phyloP scores from a whole-genome alignment of 2,888 invertebrate species.

The Heliconius aoede region DNA sequence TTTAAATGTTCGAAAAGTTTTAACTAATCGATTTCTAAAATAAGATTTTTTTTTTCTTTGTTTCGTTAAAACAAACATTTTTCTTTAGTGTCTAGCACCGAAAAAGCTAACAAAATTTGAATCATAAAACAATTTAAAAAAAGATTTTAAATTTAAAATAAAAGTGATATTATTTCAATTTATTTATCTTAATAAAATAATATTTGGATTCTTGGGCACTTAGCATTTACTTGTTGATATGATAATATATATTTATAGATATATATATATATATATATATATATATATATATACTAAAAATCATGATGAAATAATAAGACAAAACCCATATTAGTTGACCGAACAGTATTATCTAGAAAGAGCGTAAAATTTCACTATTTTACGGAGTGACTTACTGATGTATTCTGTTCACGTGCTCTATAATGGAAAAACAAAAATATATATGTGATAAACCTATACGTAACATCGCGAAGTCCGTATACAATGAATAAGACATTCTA shows the following conservation, averaged over 20 bases:
- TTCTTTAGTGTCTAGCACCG: background rate
- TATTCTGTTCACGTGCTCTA: no score
- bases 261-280: no score
- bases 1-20: constrained; percentile 10
- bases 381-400: no score
- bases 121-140: background rate
- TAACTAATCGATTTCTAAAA: constrained; percentile 10
- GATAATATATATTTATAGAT: no score
- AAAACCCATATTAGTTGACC: background rate
- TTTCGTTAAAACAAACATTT: constrained; percentile 11
- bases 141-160: background rate
- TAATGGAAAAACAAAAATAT: background rate
- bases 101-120: background rate
- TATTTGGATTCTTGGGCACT: background rate
- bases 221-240: no score
- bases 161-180: background rate
- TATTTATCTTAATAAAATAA: no score
- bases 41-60: background rate
- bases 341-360: background rate
- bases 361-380: no score
- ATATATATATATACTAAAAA: no score
- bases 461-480: background rate
- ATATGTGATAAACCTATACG: background rate
- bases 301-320: no score
- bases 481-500: constrained; percentile 2